A percentile compares a stretch with the other conserved stretches of the same genome.
Conservation (phyloP, 2,113 vertebrate genomes). For the Motacilla alba region DNA sequence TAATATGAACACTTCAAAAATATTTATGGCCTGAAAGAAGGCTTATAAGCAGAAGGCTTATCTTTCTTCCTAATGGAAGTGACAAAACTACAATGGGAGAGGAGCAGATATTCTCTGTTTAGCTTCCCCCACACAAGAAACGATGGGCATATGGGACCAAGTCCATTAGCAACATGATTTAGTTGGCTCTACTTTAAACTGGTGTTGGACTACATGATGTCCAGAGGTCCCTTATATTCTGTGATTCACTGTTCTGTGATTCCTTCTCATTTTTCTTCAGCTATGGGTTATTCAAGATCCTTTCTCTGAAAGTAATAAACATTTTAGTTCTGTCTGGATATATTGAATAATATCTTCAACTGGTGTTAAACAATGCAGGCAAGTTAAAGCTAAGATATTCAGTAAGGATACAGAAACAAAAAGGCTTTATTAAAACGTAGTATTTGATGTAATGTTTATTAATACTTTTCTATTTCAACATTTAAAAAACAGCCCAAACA, state of each 20-base stretch:
- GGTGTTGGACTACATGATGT: background rate
- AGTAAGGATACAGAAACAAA: background rate
- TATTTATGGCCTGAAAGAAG: background rate
- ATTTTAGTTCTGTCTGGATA: background rate
- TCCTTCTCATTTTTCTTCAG: background rate
- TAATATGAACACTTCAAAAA: background rate
- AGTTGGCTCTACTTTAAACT: background rate
- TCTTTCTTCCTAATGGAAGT: background rate
- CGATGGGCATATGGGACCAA: background rate
- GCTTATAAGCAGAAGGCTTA: background rate
- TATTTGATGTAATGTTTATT: background rate
- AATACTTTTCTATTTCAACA: background rate
- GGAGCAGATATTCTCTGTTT: background rate
- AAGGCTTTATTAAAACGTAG: background rate
- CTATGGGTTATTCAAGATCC: background rate
- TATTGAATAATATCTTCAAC: background rate
- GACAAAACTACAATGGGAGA: background rate
- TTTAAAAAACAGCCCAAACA: background rate
- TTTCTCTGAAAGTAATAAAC: background rate
- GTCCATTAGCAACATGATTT: background rate
- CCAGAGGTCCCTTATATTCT: background rate
- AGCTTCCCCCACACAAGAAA: background rate
- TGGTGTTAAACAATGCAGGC: background rate
- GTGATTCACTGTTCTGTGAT: background rate
- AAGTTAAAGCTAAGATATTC: background rate